Evolutionary conservation across 2,113 vertebrate species (phyloP).

Genomic region (Eurypyga helias): DNA sequence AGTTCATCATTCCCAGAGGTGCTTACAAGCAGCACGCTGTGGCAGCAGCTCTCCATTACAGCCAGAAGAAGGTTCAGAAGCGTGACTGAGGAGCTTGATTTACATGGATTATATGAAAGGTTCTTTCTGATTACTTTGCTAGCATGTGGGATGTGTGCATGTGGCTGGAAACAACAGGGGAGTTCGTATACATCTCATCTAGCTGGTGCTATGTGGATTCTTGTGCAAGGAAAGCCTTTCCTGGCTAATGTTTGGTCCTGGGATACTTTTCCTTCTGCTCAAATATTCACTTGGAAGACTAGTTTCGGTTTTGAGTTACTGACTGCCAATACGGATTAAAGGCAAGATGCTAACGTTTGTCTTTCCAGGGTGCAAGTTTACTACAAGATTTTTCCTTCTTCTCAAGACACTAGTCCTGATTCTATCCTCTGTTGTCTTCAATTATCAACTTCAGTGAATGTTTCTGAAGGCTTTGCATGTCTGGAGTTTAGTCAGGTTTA

Average conservation of each 20-base stretch:
- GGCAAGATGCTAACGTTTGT: background rate
- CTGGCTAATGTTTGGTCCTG: background rate
- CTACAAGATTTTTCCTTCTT: background rate
- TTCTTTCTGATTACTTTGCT: background rate
- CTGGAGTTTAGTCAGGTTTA: background rate
- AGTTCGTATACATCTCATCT: background rate
- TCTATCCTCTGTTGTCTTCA: background rate
- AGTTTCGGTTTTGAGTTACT: background rate
- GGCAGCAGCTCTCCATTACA: background rate
- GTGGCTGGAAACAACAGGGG: background rate
- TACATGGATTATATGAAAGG: background rate
- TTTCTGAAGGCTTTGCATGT: background rate
- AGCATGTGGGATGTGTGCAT: background rate
- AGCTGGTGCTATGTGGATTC: background rate
- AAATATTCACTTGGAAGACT: background rate
- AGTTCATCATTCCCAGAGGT: conserved; percentile 20
- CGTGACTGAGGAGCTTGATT: background rate
- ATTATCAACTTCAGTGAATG: background rate
- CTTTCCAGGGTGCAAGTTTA: background rate
- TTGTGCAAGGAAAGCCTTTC: background rate
- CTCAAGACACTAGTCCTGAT: background rate
- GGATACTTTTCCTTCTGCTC: background rate
- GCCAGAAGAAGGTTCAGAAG: background rate
- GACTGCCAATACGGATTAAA: background rate
- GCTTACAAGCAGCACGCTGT: background rate